Base-by-base conservation (phyloP, 2,113 vertebrate species). In the Dipodomys merriami region DNA sequence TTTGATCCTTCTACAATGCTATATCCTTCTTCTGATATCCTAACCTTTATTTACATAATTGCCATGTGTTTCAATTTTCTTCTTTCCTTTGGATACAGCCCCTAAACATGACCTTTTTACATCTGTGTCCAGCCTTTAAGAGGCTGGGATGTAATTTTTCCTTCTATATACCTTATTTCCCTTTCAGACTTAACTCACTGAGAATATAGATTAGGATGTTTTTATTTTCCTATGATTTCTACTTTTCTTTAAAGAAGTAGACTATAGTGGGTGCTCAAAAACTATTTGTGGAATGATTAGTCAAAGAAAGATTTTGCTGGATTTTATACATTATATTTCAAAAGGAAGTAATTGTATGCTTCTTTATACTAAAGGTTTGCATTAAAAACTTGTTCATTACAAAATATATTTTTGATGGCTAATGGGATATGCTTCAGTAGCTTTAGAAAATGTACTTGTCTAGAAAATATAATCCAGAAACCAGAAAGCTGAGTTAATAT, bases 371-470 rank as follows among this genome's bases (percentile, higher is more conserved):
- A 83, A 91, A 91, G n/a, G 86, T 83, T 60, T 94, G 8, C 80
- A 93, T 25, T 91, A 57, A 92, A 94, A 91, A 44, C 33, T 49
- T 74, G 16, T 83, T 88, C 13, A 85, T 77, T 91, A 67, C 44
- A 91, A 79, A 92, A 74, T 74, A 86, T 5, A 91, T 78, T 83
- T 60, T 83, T 88, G 65, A 90, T 71, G 49, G 10, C 23, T 89
- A 89, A 77, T 91, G 62, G 53, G 53, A 46, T 62, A 93, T 68
- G n/a, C 44, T 91, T 94, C 46, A 83, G 44, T 88, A 93, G 80
- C 7, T 90, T 91, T 79, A 77, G 64, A 83, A 88, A 83, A 71
- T 20, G 46, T 80, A 64, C 60, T 91, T 30, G 80, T 83, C 67
- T 90, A 72, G 57, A 91, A 91, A 90, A 90, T 65, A 68, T 2